A percentile compares a stretch with the other conserved stretches of the same genome.
Conservation (phyloP, 2,888 invertebrate species). For the Calephelis perditalis region DNA sequence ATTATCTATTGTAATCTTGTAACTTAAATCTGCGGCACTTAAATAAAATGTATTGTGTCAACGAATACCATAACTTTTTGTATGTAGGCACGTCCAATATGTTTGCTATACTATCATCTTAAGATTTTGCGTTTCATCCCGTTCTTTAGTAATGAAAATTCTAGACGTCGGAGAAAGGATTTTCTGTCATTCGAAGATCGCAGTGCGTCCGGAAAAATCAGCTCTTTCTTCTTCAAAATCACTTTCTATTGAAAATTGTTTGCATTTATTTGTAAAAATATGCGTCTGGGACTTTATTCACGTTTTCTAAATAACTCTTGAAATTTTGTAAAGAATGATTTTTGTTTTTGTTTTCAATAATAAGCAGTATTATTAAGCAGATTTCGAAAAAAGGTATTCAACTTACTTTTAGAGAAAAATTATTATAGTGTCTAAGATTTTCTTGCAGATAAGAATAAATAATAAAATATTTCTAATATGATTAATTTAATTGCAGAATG, state of each 20-base stretch:
- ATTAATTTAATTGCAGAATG: too few relatives aligned
- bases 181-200: conserved; percentile 43
- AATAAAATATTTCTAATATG: too few relatives aligned
- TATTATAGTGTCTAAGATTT: too few relatives aligned
- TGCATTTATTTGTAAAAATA: conserved; percentile 9
- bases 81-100: too few relatives aligned
- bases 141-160: conserved; percentile 48
- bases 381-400: too few relatives aligned
- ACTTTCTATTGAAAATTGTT: conserved; percentile 23
- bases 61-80: too few relatives aligned
- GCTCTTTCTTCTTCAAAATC: conserved; percentile 29
- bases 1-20: too few relatives aligned
- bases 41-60: too few relatives aligned
- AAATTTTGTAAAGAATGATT: background rate
- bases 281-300: conserved; percentile 8
- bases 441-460: too few relatives aligned
- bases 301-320: background rate
- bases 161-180: conserved; percentile 52
- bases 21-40: too few relatives aligned
- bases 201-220: conserved; percentile 36
- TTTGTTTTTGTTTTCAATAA: background rate
- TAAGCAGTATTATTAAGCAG: too few relatives aligned
- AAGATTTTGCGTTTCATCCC: conserved; percentile 35
- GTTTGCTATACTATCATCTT: conserved; percentile 29
- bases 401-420: too few relatives aligned